phyloP scores from a whole-genome alignment of 2,797 vertebrate genomes.

The Tinamus major region DNA sequence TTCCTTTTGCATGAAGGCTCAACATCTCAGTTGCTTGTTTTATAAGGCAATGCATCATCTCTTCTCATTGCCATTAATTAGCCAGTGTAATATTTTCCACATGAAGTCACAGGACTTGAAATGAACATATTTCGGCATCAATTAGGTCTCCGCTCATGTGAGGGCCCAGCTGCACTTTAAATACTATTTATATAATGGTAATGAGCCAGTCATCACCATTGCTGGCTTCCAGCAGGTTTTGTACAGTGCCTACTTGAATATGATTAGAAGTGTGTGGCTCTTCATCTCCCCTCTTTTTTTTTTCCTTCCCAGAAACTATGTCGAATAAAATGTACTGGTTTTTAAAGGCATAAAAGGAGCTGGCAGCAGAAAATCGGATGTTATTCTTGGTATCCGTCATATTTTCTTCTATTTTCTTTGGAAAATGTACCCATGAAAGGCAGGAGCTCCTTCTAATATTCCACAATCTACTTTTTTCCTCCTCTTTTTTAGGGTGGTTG shows the following conservation, averaged over 20 bases:
- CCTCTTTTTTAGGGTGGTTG: not conserved
- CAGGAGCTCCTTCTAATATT: conserved; percentile 45
- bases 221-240: conserved; percentile 58
- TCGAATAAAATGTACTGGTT: conserved; percentile 60
- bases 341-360: conserved; percentile 64
- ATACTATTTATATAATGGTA: conserved; percentile 68
- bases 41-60: conserved; percentile 73
- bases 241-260: conserved; percentile 67
- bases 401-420: conserved; percentile 66
- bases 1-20: conserved; percentile 48
- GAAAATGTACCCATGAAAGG: conserved; percentile 61
- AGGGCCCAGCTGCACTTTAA: conserved; percentile 76
- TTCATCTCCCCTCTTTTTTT: not conserved
- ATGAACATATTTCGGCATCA: conserved; percentile 74
- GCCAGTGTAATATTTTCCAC: conserved; percentile 75
- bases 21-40: conserved; percentile 68
- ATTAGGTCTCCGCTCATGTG: conserved; percentile 70
- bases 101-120: conserved; percentile 76
- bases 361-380: conserved; percentile 71
- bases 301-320: conserved; percentile 70
- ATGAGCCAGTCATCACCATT: conserved; percentile 59
- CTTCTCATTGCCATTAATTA: conserved; percentile 74
- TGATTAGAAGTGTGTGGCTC: conserved; percentile 63
- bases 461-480: not conserved
- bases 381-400: conserved; percentile 75